These are phyloP conservation scores for Odobenus rosmarus DNA, from an alignment of 2,113 vertebrate genomes.

Conservation along the genomic window DNA sequence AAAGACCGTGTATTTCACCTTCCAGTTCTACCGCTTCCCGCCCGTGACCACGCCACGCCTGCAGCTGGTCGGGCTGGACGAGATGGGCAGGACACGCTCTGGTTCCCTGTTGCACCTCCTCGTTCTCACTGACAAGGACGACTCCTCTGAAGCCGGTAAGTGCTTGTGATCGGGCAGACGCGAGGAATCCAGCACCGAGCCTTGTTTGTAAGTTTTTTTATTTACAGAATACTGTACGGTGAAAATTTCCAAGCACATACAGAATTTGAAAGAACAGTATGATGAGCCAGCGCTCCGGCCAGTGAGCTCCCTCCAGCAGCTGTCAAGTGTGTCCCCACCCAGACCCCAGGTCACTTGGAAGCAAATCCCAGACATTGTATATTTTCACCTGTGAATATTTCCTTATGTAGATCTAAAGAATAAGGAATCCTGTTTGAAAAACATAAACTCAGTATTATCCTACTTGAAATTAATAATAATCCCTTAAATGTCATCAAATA, in stretches of 20 bases:
- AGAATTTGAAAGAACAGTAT: fast-evolving
- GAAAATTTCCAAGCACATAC: fast-evolving
- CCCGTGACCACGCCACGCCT: slow-evolving; percentile 89
- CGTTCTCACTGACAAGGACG: slow-evolving; percentile 83
- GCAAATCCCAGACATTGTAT: fast-evolving
- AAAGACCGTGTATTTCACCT: slow-evolving; percentile 91
- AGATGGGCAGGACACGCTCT: background rate
- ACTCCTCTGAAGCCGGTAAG: slow-evolving; percentile 86
- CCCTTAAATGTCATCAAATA: background rate
- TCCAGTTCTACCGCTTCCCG: slow-evolving; percentile 97
- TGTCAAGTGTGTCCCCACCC: fast-evolving
- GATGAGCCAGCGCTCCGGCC: fast-evolving
- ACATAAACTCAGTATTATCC: background rate
- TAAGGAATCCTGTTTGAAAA: background rate
- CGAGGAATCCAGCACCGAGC: fast-evolving
- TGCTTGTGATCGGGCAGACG: fast-evolving
- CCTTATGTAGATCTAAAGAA: background rate
- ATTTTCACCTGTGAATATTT: background rate
- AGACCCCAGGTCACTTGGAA: fast-evolving
- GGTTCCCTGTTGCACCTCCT: slow-evolving; percentile 85
- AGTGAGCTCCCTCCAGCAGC: fast-evolving
- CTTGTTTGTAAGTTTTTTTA: no score
- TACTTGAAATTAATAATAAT: background rate
- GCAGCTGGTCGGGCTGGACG: slow-evolving; percentile 83
- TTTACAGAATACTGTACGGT: background rate